phyloP scores from a whole-genome alignment of 2,888 invertebrate species.

The Dermolepida albohirtum region DNA sequence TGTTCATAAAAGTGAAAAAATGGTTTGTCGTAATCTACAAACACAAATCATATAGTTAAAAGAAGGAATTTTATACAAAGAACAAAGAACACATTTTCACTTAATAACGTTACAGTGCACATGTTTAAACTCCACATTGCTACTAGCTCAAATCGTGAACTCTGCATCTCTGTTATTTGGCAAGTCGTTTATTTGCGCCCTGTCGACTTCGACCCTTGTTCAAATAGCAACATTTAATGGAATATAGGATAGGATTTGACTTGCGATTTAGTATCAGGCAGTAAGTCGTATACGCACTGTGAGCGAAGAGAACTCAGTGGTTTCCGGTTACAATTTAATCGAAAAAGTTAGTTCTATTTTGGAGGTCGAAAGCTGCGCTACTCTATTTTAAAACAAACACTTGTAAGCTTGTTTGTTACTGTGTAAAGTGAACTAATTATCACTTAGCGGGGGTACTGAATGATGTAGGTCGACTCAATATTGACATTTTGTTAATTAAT shows the following conservation, averaged over 20 bases:
- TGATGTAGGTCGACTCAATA: conserved; percentile 20
- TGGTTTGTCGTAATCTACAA: no score
- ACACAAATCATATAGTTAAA: no score
- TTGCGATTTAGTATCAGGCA: conserved; percentile 51
- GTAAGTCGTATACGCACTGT: conserved; percentile 22
- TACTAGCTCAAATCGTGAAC: conserved; percentile 20
- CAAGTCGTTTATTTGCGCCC: conserved; percentile 58
- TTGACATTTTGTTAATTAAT: conserved; percentile 28
- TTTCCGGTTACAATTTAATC: conserved; percentile 45
- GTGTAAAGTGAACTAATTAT: conserved; percentile 28
- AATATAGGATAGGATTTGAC: conserved; percentile 59
- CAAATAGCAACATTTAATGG: conserved; percentile 60
- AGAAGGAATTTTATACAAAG: no score
- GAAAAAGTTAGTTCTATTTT: conserved; percentile 45
- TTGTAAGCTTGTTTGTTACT: conserved; percentile 23
- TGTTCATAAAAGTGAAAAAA: no score
- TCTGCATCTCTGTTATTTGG: conserved; percentile 49
- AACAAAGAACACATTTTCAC: not conserved
- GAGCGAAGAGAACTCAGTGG: conserved; percentile 19
- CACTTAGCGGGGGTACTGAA: conserved; percentile 23
- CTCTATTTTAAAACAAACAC: conserved; percentile 36
- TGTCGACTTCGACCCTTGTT: conserved; percentile 55
- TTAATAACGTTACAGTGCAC: conserved; percentile 7
- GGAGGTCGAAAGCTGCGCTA: conserved; percentile 6
- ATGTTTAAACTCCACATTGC: conserved; percentile 1